Evolutionary conservation across 1,140 invertebrate genomes (phyloP), one percentile per base, ranked within the genome.

Genomic region (Cephus cinctus): DNA sequence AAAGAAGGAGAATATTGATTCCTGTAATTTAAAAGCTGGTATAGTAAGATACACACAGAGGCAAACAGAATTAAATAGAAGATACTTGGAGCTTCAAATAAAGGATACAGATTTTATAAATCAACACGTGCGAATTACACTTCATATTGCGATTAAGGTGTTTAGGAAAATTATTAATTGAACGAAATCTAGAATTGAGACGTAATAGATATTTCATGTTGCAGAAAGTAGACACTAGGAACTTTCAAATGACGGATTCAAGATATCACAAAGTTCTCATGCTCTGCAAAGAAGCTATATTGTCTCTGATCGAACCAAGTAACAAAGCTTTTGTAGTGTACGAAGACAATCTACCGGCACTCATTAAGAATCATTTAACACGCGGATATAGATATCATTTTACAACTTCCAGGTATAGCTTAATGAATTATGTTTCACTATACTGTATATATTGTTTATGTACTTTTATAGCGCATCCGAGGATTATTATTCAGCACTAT

Each of bases 251-350:
- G 20, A 57, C 44, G 11, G 54, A 57, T 32, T 54, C 39, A 0
- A 54, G 39, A 15, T 43, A 44, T 18, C 34, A 58, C 5, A 43
- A 62, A 14, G 50, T 59, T 2, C 36, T 27, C n/a, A 50, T 47
- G 4, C 41, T 61, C 5, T 67, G 61, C n/a, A 55, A 50, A 18
- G 61, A 63, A 15, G 61, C 61, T 14, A 67, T 67, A 18, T 21
- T 65, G 5, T 58, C 56, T 36, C 39, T 65, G 12, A 65, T 67
- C 6, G 63, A 67, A 11, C 63, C 65, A 9, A 67, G 61, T 22
- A 38, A 67, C 38, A 60, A 61, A 16, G 59, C 51, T 30, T 54
- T 54, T 53, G 61, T 67, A 25, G 39, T 39, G 14, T 51, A 53
- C 3, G 61, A 63, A 54, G 52, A 54, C 32, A 36, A 64, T 49